Conservation (phyloP, 2,888 invertebrate species). For the Pasiphila rectangulata region DNA sequence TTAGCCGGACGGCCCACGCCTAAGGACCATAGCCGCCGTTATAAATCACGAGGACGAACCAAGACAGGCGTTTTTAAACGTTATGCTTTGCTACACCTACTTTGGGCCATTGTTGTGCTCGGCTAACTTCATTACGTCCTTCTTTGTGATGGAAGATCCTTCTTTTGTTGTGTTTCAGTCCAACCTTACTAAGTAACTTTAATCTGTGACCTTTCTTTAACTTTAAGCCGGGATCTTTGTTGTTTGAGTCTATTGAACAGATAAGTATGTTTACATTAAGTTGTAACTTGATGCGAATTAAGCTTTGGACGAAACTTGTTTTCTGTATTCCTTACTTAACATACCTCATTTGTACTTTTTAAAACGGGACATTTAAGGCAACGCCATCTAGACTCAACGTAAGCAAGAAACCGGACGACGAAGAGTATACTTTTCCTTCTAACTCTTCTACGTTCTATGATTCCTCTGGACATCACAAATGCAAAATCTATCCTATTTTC, state of each 20-base stretch:
- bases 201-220: too few species aligned
- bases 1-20: neutral
- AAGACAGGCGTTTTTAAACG: constrained; percentile 66
- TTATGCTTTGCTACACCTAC: constrained; percentile 73
- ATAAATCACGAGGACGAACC: constrained; percentile 72
- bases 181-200: neutral
- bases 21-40: constrained; percentile 37
- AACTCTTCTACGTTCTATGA: too few species aligned
- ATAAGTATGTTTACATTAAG: neutral
- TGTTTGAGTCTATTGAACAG: neutral
- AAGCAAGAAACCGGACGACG: too few species aligned
- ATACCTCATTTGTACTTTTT: too few species aligned
- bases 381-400: too few species aligned
- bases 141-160: constrained; percentile 6
- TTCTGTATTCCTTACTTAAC: too few species aligned
- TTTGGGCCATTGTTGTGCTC: constrained; percentile 49
- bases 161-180: neutral
- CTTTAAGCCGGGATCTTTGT: too few species aligned
- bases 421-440: too few species aligned
- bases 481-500: too few species aligned
- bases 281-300: neutral
- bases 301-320: neutral
- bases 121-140: constrained; percentile 65
- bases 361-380: too few species aligned
- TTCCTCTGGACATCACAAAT: too few species aligned